Base-by-base conservation (phyloP, 2,888 invertebrate species). In the Orchesella flavescens region DNA sequence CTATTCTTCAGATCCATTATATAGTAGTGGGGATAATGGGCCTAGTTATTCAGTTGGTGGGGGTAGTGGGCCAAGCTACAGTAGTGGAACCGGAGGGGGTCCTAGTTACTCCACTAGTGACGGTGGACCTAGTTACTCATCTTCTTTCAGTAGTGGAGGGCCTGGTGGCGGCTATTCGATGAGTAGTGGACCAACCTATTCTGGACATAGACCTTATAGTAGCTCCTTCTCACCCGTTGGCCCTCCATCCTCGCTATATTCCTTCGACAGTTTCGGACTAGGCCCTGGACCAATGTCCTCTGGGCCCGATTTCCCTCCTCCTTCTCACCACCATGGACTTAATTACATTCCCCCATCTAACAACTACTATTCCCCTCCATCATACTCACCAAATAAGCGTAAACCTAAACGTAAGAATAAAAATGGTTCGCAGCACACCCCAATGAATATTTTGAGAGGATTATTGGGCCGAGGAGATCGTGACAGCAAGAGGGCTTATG, bases 401-500 rank as follows among this genome's bases (percentile, higher is more conserved):
- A 79, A 79, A 12, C 21, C 63, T 82, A 82, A 82, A 75, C 69
- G 55, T 59, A 75, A 75, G 53, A 34, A 34, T 34, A 82, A 82
- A 82, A 75, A 75, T 23, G 61, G 61, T 82, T 82, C 75, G 5
- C 82, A 82, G 82, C 82, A 82, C 63, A 82, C 82, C 13, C 82
- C 82, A 5, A 71, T 82, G 61, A 82, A 82, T 75, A 59, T 82
- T 12, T 17, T 82, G 69, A 43, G 82, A 49, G 82, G 82, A 7
- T 57, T 82, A 24, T 55, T 82, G 23, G 82, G 82, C 2, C 43
- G 75, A 49, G 59, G 23, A 12, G 71, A 65, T 12, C 44, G 49
- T 2, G 23, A 53, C 17, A 24, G 74, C 21, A 72, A 63, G 44
- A 73, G 57, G 21, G 69, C 74, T 7, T 68, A 61, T 55, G 82